These are phyloP conservation scores for Pollachius pollachius DNA, from an alignment of 2,113 vertebrate species.

Conservation along the genomic window DNA sequence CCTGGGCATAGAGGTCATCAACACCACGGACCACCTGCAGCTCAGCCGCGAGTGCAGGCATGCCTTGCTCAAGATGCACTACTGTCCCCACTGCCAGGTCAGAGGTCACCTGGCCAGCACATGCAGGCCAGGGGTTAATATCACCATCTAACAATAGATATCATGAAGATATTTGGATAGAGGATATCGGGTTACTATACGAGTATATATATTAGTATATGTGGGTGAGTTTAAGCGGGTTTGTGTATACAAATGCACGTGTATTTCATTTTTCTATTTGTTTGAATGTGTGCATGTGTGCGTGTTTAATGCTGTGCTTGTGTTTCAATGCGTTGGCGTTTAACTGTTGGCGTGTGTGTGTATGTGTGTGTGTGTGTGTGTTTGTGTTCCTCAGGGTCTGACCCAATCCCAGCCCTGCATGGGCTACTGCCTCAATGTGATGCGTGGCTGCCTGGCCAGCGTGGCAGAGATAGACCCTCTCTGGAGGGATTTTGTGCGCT, in stretches of 20 bases:
- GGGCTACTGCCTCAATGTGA: conserved; percentile 87
- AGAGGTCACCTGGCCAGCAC: neutral
- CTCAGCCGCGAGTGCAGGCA: conserved; percentile 81
- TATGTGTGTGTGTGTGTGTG: neutral
- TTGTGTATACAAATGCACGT: no score
- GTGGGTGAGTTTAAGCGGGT: no score
- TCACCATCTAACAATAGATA: no score
- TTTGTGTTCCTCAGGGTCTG: conserved; percentile 57
- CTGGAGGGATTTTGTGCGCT: conserved; percentile 81
- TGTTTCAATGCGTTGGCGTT: neutral
- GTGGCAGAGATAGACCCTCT: conserved; percentile 82
- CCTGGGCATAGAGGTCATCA: conserved; percentile 88
- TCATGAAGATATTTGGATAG: no score
- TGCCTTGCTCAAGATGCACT: conserved; percentile 84
- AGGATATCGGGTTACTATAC: no score
- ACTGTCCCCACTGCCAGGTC: conserved; percentile 83
- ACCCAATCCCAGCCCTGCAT: conserved; percentile 80
- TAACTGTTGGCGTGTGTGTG: no score
- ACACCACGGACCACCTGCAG: conserved; percentile 84
- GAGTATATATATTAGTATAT: no score
- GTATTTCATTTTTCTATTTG: neutral
- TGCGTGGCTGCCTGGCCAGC: conserved; percentile 83
- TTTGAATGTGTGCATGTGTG: neutral
- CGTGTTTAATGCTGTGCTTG: neutral
- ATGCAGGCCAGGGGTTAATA: no score